Evolutionary conservation across 2,888 invertebrate species (phyloP).

Genomic region (Oscheius sp.): DNA sequence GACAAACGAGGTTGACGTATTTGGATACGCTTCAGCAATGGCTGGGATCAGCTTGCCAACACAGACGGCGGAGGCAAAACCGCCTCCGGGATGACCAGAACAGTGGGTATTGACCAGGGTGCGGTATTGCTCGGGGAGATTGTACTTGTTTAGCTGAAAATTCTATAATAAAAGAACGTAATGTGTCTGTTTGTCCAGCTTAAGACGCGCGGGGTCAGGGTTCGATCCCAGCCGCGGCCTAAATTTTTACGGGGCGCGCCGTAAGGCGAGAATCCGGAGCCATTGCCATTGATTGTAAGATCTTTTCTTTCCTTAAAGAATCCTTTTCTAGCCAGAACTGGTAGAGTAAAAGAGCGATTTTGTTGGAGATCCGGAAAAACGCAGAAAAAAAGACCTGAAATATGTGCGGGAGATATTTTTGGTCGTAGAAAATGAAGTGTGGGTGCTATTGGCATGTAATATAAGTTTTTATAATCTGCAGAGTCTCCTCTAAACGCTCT

Average conservation of each 20-base stretch:
- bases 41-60: conserved; percentile 63
- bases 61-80: conserved; percentile 32
- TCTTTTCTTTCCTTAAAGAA: not conserved
- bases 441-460: too few species aligned
- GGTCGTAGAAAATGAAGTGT: too few species aligned
- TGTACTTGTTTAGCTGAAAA: conserved; percentile 54
- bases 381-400: too few species aligned
- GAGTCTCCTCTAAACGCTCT: too few species aligned
- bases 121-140: conserved; percentile 58
- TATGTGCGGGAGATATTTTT: too few species aligned
- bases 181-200: too few species aligned
- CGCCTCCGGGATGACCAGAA: conserved; percentile 16
- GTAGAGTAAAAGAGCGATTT: too few species aligned
- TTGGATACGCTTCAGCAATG: conserved; percentile 60
- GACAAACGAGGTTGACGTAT: conserved; percentile 67
- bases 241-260: conserved; percentile 67
- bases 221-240: too few species aligned
- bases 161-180: not conserved
- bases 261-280: conserved; percentile 66
- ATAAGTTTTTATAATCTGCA: not conserved
- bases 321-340: conserved; percentile 62
- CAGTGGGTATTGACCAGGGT: conserved; percentile 66
- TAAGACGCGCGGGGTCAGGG: too few species aligned
- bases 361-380: too few species aligned
- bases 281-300: conserved; percentile 64